Evolutionary conservation across 2,888 invertebrate genomes (phyloP).

Genomic region (Agonopterix heracliana): DNA sequence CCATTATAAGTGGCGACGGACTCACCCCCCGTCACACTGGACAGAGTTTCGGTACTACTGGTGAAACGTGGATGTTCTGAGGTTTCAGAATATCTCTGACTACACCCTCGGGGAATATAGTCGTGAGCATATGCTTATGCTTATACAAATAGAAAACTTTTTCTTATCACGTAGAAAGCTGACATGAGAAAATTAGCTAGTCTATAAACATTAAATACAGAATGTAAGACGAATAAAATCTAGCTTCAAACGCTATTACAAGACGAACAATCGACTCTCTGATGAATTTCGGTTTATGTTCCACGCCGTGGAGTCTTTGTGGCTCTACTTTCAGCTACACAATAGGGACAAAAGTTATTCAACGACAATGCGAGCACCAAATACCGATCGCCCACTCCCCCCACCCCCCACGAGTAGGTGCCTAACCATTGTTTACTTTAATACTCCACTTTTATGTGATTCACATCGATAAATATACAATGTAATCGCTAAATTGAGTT

Average conservation of each 20-base stretch:
- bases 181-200: too few species aligned
- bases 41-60: too few species aligned
- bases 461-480: constrained; percentile 44
- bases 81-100: too few species aligned
- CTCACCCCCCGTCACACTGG: too few species aligned
- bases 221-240: constrained; percentile 19
- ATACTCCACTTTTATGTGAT: constrained; percentile 70
- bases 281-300: constrained; percentile 75
- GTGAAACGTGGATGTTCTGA: too few species aligned
- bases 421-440: constrained; percentile 72
- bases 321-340: constrained; percentile 72
- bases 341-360: constrained; percentile 78
- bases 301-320: constrained; percentile 69
- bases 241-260: constrained; percentile 59
- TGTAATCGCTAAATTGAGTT: constrained; percentile 52
- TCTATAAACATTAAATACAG: too few species aligned
- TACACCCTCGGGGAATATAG: too few species aligned
- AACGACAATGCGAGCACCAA: constrained; percentile 76
- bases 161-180: too few species aligned
- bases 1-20: too few species aligned
- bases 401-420: constrained; percentile 43
- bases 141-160: too few species aligned
- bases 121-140: too few species aligned
- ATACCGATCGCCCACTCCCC: constrained; percentile 71
- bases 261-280: constrained; percentile 68